Percentiles rank a stretch among this genome's conserved stretches.
Conservation (phyloP, 1,140 invertebrate genomes). For the Drosophila lacteicornis region DNA sequence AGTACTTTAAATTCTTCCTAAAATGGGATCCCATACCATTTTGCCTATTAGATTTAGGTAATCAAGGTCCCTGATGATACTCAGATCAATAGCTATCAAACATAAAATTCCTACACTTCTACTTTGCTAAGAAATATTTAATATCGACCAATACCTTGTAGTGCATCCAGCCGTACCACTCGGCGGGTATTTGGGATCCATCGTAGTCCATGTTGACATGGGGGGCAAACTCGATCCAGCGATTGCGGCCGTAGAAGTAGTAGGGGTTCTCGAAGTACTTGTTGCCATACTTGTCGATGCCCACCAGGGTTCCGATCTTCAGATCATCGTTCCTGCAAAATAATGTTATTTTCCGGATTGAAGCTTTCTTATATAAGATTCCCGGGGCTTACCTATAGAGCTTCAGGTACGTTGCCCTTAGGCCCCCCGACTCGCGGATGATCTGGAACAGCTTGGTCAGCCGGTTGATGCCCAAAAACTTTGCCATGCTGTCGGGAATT, state of each 20-base stretch:
- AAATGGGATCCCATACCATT: no score
- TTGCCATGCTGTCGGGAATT: slow-evolving; percentile 85
- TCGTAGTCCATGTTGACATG: slow-evolving; percentile 94
- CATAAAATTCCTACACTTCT: no score
- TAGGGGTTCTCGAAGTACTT: slow-evolving; percentile 97
- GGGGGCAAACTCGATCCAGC: slow-evolving; percentile 96
- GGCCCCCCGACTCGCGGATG: slow-evolving; percentile 92
- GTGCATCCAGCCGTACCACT: slow-evolving; percentile 96
- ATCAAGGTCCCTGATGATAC: no score
- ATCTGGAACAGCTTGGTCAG: slow-evolving; percentile 88
- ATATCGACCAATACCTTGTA: slow-evolving; percentile 86
- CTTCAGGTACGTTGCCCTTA: slow-evolving; percentile 88
- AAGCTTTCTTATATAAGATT: slow-evolving; percentile 84
- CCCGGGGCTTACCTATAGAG: slow-evolving; percentile 89
- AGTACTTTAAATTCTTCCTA: no score
- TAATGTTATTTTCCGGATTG: slow-evolving; percentile 24
- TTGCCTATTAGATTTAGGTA: no score
- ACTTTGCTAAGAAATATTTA: no score
- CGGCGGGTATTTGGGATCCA: slow-evolving; percentile 95
- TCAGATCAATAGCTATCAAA: no score
- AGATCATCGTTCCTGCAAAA: slow-evolving; percentile 92
- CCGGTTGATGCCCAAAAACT: slow-evolving; percentile 91
- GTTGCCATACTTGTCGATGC: slow-evolving; percentile 98
- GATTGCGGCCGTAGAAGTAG: slow-evolving; percentile 95
- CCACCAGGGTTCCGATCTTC: slow-evolving; percentile 94